These are phyloP conservation scores for Gadopsis marmoratus DNA, from an alignment of 2,797 vertebrate genomes.

Conservation along the genomic window DNA sequence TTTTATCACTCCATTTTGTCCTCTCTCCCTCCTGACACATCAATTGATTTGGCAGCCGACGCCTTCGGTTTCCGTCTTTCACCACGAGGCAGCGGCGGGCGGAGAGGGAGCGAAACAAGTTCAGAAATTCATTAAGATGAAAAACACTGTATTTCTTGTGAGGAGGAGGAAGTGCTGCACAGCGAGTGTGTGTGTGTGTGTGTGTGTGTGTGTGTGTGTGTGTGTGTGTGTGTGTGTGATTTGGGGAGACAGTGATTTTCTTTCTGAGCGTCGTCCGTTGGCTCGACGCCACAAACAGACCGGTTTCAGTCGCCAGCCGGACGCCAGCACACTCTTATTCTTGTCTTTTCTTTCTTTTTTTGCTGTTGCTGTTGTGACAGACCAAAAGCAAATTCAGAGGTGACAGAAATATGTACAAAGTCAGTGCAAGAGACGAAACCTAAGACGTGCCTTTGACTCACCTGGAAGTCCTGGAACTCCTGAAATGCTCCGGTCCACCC, in stretches of 20 bases:
- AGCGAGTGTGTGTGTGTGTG: conserved; percentile 16
- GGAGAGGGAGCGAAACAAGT: conserved; percentile 71
- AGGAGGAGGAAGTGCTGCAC: conserved; percentile 51
- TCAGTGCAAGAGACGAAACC: conserved; percentile 1
- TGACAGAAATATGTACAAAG: conserved; percentile 27
- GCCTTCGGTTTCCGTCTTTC: conserved; percentile 72
- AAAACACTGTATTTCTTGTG: conserved; percentile 67
- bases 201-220: conserved; percentile 30
- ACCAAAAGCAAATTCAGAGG: conserved; percentile 27
- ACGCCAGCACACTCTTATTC: conserved; percentile 32
- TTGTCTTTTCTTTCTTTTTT: conserved; percentile 1
- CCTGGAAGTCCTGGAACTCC: not conserved
- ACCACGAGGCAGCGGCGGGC: conserved; percentile 57
- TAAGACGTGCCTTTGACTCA: not conserved
- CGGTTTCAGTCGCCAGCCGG: conserved; percentile 37
- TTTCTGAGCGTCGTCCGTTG: conserved; percentile 35
- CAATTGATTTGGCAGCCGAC: conserved; percentile 80
- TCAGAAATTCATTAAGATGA: conserved; percentile 83
- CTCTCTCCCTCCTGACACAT: conserved; percentile 83
- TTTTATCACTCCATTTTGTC: conserved; percentile 83
- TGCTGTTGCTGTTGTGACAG: conserved; percentile 25
- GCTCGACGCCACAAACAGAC: conserved; percentile 51
- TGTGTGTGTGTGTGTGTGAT: conserved; percentile 30
- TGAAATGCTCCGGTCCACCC: not conserved
- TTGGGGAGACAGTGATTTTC: conserved; percentile 36